Evolutionary conservation across 2,797 vertebrate genomes (phyloP), one percentile per base, ranked within the genome.

Genomic region (Epinephelus coioides): DNA sequence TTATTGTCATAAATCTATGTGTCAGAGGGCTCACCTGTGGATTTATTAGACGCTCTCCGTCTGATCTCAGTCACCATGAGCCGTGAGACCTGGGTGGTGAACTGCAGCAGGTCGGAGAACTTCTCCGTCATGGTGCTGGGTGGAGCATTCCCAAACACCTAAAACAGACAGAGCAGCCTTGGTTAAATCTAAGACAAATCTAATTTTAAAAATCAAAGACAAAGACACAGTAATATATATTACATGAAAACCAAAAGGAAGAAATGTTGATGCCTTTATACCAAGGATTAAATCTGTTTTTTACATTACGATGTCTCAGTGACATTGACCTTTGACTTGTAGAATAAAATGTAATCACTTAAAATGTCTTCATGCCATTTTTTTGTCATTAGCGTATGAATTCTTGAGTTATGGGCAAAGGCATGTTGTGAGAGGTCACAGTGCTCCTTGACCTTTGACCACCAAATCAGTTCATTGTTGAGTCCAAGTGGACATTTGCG

Each of bases 31-130:
- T 78, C 94, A 99, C 98, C 98, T 96, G 98, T 99, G 70, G 98
- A 99, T 88, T 99, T 99, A 87, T 99, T 99, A 0, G 98, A 99
- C 14, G 98, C 98, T 91, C 98, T 95, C 67, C 98, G 95, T 83
- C 98, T 95, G 94, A 99, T 99, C 94, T 99, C 98, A 0, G 98
- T 99, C 93, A 99, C 98, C 98, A 99, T 99, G 78, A 99, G 89
- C 57, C 98, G 95, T 57, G 98, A 99, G 64, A 99, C 98, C 95
- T 99, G 98, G 53, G 98, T 99, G 90, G 98, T 99, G 95, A 99
- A 99, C 94, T 99, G 98, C 82, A 99, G 96, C 89, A 99, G 96
- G 93, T 99, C 98, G 9, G 97, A 97, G 92, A 99, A 99, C 88
- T 99, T 99, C 92, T 99, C 98, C 34, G 93, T 98, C 98, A 99